Conservation (phyloP, 2,888 invertebrate species). For the Drosophila kokeensis region DNA sequence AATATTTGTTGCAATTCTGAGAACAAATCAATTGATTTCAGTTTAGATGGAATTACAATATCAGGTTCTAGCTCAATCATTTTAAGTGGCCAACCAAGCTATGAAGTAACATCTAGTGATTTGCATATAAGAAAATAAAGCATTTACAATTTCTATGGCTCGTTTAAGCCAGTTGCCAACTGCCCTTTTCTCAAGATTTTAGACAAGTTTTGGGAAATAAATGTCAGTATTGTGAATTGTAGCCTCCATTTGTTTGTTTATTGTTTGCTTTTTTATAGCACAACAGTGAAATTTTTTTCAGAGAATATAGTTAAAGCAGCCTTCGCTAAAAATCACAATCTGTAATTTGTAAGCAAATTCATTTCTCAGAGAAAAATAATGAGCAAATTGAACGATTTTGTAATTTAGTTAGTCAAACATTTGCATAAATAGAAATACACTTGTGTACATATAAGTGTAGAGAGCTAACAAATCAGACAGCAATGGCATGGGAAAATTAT, state of each 20-base stretch:
- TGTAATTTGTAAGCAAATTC: slow-evolving; percentile 1
- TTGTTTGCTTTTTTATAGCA: background rate
- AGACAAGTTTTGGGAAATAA: background rate
- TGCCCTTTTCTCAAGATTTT: background rate
- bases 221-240: background rate
- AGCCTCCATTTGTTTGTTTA: background rate
- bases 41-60: background rate
- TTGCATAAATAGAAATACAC: slow-evolving; percentile 16
- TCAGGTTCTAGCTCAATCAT: background rate
- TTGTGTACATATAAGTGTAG: slow-evolving; percentile 11
- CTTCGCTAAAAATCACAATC: rapidly evolving
- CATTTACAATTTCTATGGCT: background rate
- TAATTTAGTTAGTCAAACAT: background rate
- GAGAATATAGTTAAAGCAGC: background rate
- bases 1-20: background rate
- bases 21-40: background rate
- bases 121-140: no score
- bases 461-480: slow-evolving; percentile 43
- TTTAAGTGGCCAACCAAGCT: background rate
- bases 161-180: background rate
- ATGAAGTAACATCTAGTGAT: no score
- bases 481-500: slow-evolving; percentile 1
- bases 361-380: slow-evolving; percentile 9
- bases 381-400: background rate
- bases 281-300: background rate